Base-by-base conservation (phyloP, 1,140 invertebrate genomes). In the Scylla paramamosain region DNA sequence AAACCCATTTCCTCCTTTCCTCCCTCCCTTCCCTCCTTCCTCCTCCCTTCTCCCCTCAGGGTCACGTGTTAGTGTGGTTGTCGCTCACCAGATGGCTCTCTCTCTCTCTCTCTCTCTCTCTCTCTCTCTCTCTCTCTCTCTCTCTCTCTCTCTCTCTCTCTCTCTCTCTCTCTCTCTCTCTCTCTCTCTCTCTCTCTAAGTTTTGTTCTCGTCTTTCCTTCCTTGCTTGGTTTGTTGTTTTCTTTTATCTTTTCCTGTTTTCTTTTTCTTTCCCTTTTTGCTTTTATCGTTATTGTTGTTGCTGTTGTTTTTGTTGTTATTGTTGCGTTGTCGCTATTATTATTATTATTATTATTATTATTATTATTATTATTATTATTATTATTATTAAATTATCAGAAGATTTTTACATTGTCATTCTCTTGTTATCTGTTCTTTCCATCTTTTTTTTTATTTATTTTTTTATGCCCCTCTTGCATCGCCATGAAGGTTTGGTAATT, bases 131-230 rank as follows among this genome's bases (percentile, higher is more conserved):
- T 88, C 46, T 48, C 87, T 48, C 87, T 88, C 46, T 88, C 46
- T 48, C 87, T 48, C 32, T 48, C n/a, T 88, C 87, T 48, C 87
- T 48, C 46, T 88, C 46, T 88, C 87, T 48, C 87, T 45, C 46
- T 88, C 46, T 45, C 87, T 88, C 87, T 48, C 46, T 88, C 87
- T 48, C 87, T 88, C 46, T 88, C 87, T 48, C 87, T 88, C 46
- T 88, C 20, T 48, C 87, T 88, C 46, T 88, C 67, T 77, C 67
- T 77, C 67, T 77, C 67, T 77, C 67, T 77, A 39, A 39, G 39
- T 39, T 39, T 39, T 39, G 39, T 39, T 39, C 39, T 39, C 39
- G 39, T 39, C 39, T 59, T 59, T 59, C 52, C 20, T 39, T 39
- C 84, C n/a, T 59, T 59, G 10, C 52, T 59, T 59, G 2, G 10